Evolutionary conservation across 2,797 vertebrate genomes (phyloP).

Genomic region (Anguilla pacifica): DNA sequence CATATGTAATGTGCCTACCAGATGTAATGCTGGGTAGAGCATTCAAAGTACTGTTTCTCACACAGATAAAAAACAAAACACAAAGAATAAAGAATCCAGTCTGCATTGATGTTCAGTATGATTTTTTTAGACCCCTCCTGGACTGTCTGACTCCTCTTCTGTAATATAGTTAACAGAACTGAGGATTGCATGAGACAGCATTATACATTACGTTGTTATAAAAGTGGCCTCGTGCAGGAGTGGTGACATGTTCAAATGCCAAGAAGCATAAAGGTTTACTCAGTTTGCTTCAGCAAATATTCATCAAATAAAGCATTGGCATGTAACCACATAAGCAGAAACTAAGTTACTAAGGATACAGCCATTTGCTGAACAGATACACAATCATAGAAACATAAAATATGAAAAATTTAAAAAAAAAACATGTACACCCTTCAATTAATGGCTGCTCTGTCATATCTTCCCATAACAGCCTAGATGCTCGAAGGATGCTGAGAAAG

Average conservation of each 20-base stretch:
- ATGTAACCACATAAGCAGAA: neutral
- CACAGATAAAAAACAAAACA: neutral
- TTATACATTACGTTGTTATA: neutral
- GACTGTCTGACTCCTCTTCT: no score
- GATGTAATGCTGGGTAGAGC: neutral
- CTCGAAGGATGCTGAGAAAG: no score
- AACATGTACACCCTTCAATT: neutral
- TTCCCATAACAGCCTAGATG: slow-evolving; percentile 19
- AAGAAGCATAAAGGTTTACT: no score
- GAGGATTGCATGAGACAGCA: neutral
- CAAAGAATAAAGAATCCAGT: neutral
- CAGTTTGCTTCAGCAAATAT: neutral
- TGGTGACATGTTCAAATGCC: neutral
- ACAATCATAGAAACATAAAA: neutral
- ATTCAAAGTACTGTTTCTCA: neutral
- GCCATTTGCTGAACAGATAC: neutral
- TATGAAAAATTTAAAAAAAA: neutral
- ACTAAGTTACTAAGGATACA: neutral
- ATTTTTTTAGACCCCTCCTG: no score
- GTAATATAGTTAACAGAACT: no score
- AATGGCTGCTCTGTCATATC: neutral
- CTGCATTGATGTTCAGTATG: neutral
- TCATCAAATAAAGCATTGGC: neutral
- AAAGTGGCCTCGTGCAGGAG: neutral
- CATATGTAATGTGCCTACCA: no score